phyloP scores from a whole-genome alignment of 2,797 vertebrate species.

The Nasua narica region DNA sequence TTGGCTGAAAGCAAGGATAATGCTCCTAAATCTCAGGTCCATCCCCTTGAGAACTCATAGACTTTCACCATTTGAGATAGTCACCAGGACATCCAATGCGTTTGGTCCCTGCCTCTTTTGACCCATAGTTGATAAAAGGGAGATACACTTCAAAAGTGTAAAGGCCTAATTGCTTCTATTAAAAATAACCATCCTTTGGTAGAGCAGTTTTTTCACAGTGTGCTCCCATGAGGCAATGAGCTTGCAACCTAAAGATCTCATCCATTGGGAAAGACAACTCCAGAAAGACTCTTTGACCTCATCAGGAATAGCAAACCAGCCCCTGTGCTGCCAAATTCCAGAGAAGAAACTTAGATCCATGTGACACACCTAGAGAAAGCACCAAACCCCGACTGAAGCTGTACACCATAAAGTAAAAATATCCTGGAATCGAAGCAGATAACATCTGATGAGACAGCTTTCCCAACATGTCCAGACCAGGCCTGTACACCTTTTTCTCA shows the following conservation, averaged over 20 bases:
- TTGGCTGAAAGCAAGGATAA: background rate
- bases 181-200: background rate
- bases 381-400: background rate
- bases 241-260: background rate
- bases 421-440: background rate
- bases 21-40: background rate
- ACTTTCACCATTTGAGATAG: background rate
- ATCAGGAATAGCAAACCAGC: background rate
- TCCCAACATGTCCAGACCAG: background rate
- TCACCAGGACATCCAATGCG: background rate
- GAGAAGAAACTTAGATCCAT: background rate
- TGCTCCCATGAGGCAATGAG: background rate
- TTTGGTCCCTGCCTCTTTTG: background rate
- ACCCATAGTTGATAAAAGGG: background rate
- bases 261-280: background rate
- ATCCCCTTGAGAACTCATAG: background rate
- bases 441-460: background rate
- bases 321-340: background rate
- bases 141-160: background rate
- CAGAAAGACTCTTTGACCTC: background rate
- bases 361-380: too few relatives aligned
- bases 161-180: background rate
- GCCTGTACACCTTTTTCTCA: background rate
- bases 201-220: background rate
- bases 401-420: background rate